Conservation (phyloP, 37 sponge, comb jelly and placozoan genomes). For the Dysidea cf. avara region DNA sequence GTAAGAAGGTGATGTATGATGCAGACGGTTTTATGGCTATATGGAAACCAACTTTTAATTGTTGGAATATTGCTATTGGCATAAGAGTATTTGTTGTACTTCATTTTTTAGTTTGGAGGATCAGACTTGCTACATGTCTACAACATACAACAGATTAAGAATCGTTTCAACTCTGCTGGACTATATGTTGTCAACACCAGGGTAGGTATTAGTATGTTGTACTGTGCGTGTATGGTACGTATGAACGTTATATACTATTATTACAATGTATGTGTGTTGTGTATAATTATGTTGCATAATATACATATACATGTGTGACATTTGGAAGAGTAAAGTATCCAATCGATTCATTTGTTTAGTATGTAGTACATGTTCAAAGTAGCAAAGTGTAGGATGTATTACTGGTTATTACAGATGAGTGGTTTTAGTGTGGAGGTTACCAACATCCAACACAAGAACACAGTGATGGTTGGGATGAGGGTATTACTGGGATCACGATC, state of each 20-base stretch:
- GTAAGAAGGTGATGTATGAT: background rate
- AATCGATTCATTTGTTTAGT: background rate
- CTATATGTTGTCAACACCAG: conserved; percentile 81
- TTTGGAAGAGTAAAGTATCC: no score
- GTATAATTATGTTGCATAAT: background rate
- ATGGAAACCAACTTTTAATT: background rate
- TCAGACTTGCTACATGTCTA: conserved; percentile 87
- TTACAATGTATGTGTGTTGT: no score
- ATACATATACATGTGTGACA: background rate
- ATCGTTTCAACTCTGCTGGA: conserved; percentile 50
- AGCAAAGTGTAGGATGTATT: background rate
- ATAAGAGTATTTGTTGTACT: background rate
- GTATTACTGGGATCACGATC: conserved; percentile 69
- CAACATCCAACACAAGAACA: conserved; percentile 38
- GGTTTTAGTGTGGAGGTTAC: conserved; percentile 80
- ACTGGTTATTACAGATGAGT: conserved; percentile 22
- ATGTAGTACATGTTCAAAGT: background rate
- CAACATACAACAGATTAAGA: conserved; percentile 72
- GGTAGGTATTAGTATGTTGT: conserved; percentile 7
- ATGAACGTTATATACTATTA: background rate
- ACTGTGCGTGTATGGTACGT: background rate
- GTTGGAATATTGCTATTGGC: background rate
- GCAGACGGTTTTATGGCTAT: background rate
- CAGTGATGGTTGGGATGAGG: conserved; percentile 75
- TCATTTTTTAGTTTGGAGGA: conserved; percentile 66